These are phyloP conservation scores for Rhopalosiphum nymphaeae DNA, from an alignment of 2,888 invertebrate genomes.

Conservation along the genomic window DNA sequence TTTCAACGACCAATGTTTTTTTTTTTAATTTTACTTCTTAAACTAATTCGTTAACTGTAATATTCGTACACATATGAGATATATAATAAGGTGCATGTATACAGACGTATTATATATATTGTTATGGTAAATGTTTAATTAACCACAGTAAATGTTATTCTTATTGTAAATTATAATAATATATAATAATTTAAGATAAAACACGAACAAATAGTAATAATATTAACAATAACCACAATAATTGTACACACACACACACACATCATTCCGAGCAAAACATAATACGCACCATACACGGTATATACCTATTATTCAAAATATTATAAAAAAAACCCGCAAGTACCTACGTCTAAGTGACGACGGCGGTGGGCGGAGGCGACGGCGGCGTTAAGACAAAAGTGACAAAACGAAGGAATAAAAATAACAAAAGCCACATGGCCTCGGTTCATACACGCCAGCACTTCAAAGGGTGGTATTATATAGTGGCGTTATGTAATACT, in stretches of 20 bases:
- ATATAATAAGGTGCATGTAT: background rate
- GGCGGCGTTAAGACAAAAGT: constrained; percentile 26
- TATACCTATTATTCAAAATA: background rate
- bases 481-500: background rate
- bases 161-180: background rate
- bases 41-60: background rate
- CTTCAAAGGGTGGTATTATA: constrained; percentile 43
- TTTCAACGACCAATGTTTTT: constrained; percentile 23
- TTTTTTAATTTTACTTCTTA: background rate
- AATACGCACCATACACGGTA: constrained; percentile 5
- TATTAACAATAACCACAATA: background rate
- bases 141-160: background rate
- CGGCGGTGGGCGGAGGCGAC: constrained; percentile 7
- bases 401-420: constrained; percentile 29
- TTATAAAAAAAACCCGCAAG: background rate
- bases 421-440: constrained; percentile 59
- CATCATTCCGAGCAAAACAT: background rate
- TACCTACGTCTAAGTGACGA: background rate
- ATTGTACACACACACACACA: background rate
- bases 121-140: constrained; percentile 1
- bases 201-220: background rate
- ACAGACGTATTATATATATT: background rate
- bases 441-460: background rate
- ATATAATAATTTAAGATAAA: constrained; percentile 18
- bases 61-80: background rate